Base-by-base conservation (phyloP, 2,797 vertebrate genomes). In the Rhinogobio ventralis region DNA sequence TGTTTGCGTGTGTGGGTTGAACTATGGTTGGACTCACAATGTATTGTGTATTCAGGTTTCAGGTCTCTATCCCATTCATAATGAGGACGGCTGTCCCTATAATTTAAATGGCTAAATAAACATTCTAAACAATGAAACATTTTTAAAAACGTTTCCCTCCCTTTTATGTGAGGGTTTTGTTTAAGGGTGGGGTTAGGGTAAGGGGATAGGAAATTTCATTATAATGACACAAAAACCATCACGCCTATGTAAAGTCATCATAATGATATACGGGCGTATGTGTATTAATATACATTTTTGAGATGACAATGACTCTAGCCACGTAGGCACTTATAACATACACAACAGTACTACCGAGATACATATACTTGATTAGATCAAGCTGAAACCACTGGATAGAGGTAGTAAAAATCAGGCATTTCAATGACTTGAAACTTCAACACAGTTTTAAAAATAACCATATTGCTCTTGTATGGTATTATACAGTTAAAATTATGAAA, bases 281-380 rank as follows among this genome's bases (percentile, higher is more conserved):
- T 64, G 60, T 30, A 0, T 64, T 30, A 66, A 7, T 17, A 30
- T 30, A 66, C 28, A 8, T 4, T 66, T 66, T 66, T 33, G 6
- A 66, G 15, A 66, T 66, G 28, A 64, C 62, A 64, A 30, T 64
- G 25, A 66, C 19, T 60, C 20, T 60, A 11, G 55, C 8, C 55
- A 60, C 10, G 23, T 60, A 17, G 14, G 25, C 15, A 60, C 23
- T 64, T 5, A n/a, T n/a, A 7, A 6, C 62, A 64, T 30, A 64
- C 60, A 87, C 82, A 84, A 80, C 57, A 25, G 67, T 69, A 66
- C 57, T 62, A 84, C 20, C 28, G 68, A 87, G 82, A 42, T 9
- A 71, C 77, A 82, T 73, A 81, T 73, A 69, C 28, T 66, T 66
- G 28, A 60, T 25, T 60, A 2, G n/a, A 25, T 60, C n/a, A 60